Base-by-base conservation (phyloP, 2,113 vertebrate species). In the Vombatus ursinus region DNA sequence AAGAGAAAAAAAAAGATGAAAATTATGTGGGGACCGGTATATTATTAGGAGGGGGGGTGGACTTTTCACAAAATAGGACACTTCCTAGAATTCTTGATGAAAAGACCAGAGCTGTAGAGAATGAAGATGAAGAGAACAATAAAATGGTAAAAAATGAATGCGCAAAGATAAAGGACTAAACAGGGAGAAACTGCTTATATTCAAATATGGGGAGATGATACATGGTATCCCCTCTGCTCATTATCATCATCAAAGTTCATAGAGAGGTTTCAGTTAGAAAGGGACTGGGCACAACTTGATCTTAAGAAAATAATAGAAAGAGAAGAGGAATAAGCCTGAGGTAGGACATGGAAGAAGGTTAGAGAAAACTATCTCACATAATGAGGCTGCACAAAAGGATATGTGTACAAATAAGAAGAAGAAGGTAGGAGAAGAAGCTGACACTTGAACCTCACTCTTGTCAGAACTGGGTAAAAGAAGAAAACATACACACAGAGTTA, bases 1-100 rank as follows among this genome's bases (percentile, higher is more conserved):
- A 94, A 94, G 50, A 91, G 93, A 92, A 57, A 28, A 24, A 44
- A 93, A 48, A 93, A 52, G 1, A 91, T 11, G 94, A 53, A 37
- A 61, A 24, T 1, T 25, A 47, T 2, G 92, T 37, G 8, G 92
- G 94, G 8, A 91, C 54, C 84, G 52, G 14, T 48, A 47, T 61
- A 48, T 92, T 11, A 31, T 11, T 28, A 23, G 25, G 3, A 10
- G 25, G 8, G 0, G 54, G 57, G 28, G 0, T 28, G 57, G 28
- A 61, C 2, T 31, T 61, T 31, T 31, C 3, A 31, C 26, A 77
- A n/a, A 77, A 77, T n/a, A 77, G 14, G 11, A 7, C 4, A 77
- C 61, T n/a, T 77, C 37, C 10, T n/a, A n/a, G 4, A 0, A 16
- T 77, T 77, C 37, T 77, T n/a, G 14, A n/a, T 77, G 31, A n/a